Evolutionary conservation across 2,888 invertebrate species (phyloP), one percentile per base, ranked within the genome.

Genomic region (Aphrophora alni): DNA sequence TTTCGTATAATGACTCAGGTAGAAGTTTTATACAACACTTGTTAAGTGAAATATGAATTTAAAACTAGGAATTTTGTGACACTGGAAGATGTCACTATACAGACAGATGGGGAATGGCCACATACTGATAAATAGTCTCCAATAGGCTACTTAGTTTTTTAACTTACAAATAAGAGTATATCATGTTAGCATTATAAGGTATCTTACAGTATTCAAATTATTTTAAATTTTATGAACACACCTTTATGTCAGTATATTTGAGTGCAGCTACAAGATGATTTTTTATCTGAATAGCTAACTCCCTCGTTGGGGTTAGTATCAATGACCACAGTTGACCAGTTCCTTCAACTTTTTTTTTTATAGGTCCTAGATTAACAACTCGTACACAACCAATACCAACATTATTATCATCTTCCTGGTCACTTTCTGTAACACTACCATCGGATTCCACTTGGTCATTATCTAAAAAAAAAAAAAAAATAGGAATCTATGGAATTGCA

Each of bases 251-350:
- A 74, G 97, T 95, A 87, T 95, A 94, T 89, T 95, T 96, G 0
- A 96, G 93, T 1, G 93, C 93, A 7, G 93, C 92, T 44, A 90
- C 90, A 68, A 99, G 88, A 89, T 98, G 98, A 85, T 95, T 93
- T 87, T 93, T 95, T 59, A 99, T 94, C 90, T 99, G 99, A 74
- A 99, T 93, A 0, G 98, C 99, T 80, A 99, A 89, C 88, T 99
- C 99, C 87, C 99, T 91, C 0, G 99, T 99, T 0, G 99, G 99
- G 0, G 98, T 97, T 75, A 99, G 88, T 80, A 99, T 94, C 4
- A 99, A 89, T 0, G 97, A 97, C 87, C 94, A 95, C 27, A 97
- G 88, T 0, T 82, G 79, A 70, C 82, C 82, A 51, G 38, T 26
- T 44, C 75, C 72, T 75, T 79, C 80, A 77, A 73, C 81, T 14